phyloP scores from a whole-genome alignment of 1,140 invertebrate species.

The Neodiprion virginianus region DNA sequence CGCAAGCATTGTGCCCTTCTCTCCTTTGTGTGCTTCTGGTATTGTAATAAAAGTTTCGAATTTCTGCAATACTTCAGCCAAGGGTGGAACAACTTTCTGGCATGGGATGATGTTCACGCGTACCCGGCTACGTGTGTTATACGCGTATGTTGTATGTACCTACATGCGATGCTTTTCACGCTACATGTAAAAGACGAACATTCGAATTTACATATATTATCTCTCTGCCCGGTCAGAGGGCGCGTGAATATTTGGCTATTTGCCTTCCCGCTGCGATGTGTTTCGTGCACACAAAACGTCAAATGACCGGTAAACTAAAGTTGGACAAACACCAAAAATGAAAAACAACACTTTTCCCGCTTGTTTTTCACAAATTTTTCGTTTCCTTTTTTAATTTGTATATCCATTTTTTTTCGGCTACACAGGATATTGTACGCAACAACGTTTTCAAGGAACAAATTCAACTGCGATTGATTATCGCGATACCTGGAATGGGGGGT shows the following conservation, averaged over 20 bases:
- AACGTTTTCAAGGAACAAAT: neutral
- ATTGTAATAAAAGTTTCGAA: too few relatives aligned
- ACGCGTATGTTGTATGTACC: too few relatives aligned
- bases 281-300: neutral
- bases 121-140: too few relatives aligned
- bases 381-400: neutral
- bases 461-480: neutral
- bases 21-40: too few relatives aligned
- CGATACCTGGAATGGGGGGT: neutral
- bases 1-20: too few relatives aligned
- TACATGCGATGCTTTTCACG: neutral
- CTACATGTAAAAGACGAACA: neutral
- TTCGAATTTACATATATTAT: neutral
- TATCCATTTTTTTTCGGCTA: neutral
- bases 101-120: too few relatives aligned
- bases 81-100: too few relatives aligned
- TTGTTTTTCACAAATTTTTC: neutral
- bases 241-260: conserved; percentile 1
- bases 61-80: too few relatives aligned
- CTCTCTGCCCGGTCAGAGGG: neutral
- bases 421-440: neutral
- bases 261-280: neutral
- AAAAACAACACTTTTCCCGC: neutral
- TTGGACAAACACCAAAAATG: conserved; percentile 7
- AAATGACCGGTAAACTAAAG: neutral